Evolutionary conservation across 2,113 vertebrate genomes (phyloP), one percentile per base, ranked within the genome.

Genomic region (Pelecanoides urinatrix): DNA sequence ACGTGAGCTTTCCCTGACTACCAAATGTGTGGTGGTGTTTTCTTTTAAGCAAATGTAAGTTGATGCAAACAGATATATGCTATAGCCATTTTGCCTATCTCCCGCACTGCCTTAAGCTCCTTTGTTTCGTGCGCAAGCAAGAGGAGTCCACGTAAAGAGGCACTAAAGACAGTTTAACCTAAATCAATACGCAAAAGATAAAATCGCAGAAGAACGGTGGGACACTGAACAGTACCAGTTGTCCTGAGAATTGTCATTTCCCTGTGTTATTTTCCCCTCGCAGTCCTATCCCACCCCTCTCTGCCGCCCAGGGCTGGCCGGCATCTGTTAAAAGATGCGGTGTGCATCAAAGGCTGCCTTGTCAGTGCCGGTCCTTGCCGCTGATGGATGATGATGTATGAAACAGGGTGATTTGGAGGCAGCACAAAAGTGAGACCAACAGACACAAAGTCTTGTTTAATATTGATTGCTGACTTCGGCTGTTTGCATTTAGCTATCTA

Each of bases 401-500:
- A 90, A 97, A 95, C 78, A 38, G 61, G 82, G 90, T 83, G 66
- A 82, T 82, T 91, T 91, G 94, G 92, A 91, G 93, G 89, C 87
- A 95, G 75, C 94, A 65, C 97, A 91, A 88, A 97, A 97, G 96
- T 79, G 87, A 94, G 92, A 93, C 91, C 94, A 90, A 78, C 92
- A 97, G 96, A 94, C 84, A 75, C 86, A 90, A 95, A 94, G 86
- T 96, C 97, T 96, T 96, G 90, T 92, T 97, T 97, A 95, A 93
- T 96, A 94, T 79, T 67, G 90, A 97, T 97, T 83, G 90, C 97
- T 96, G 95, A 94, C 96, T 97, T 87, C 59, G 58, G 87, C 96
- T 91, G 66, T 97, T 97, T 95, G 96, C 92, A 87, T 97, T 96
- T 96, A 92, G 96, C 94, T 96, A 58, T 93, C 83, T 94, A 94